Base-by-base conservation (phyloP, 2,797 vertebrate species). In the Malacoraja senta region DNA sequence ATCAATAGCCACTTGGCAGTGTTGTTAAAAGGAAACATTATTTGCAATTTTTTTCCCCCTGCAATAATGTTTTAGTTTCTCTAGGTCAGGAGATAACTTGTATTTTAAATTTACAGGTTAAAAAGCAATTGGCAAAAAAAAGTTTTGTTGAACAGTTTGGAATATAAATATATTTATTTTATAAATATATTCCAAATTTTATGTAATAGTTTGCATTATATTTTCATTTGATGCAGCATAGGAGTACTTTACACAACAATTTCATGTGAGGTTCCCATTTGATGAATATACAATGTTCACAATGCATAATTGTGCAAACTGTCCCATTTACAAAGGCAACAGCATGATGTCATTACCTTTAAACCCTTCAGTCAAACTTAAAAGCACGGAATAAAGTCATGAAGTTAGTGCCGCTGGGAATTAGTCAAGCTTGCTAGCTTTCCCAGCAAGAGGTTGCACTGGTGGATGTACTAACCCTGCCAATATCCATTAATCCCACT, bases 331-430 rank as follows among this genome's bases (percentile, higher is more conserved):
- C 94, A 95, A 95, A 95, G 53, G 77, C 80, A 96, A 94, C 94
- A 95, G 95, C 17, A 6, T 95, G 95, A 96, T 95, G 95, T 95
- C 94, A 94, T 95, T 96, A 96, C 93, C 95, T 96, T 96, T 96
- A 96, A 96, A 95, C 95, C 71, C 90, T 95, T 95, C 93, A 95
- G 94, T 94, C 94, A 95, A 95, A 96, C 95, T 95, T 95, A 94
- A 96, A 97, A 96, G 95, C 95, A 95, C 95, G 94, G 96, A 96
- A 96, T 96, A 95, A 96, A 96, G 96, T 97, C 96, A 96, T 96
- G 95, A 96, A 96, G 95, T 95, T 96, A 95, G 95, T 95, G 96
- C 95, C 95, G 95, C 94, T 96, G 95, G 95, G 96, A 96, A 96
- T 97, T 96, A 97, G 96, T 96, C 96, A 97, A 96, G 97, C 96